A percentile compares a stretch with the other conserved stretches of the same genome.
These are phyloP conservation scores for Cryptotis parvus DNA, from an alignment of 2,113 vertebrate genomes.

Conservation along the genomic window DNA sequence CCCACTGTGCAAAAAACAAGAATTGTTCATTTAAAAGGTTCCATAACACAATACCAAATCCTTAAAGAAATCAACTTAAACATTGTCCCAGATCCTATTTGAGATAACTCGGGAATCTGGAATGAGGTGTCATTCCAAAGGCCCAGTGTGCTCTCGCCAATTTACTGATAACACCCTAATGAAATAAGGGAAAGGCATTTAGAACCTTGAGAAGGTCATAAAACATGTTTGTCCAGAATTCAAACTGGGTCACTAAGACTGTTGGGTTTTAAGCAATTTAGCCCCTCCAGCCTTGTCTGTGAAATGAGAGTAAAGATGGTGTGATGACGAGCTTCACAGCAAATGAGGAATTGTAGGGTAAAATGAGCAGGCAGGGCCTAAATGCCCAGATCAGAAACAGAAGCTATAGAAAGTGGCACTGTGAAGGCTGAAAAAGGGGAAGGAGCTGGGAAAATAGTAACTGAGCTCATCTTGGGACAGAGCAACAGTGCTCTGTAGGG, in stretches of 20 bases:
- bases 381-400: background rate
- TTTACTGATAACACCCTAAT: background rate
- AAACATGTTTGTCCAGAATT: background rate
- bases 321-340: background rate
- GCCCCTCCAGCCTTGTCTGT: background rate
- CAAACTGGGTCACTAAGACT: background rate
- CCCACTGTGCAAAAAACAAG: constrained; percentile 91
- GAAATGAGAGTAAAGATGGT: background rate
- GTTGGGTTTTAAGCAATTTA: background rate
- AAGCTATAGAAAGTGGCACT: background rate
- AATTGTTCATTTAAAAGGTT: constrained; percentile 27
- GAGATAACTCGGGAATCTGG: background rate
- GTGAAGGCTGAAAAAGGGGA: background rate
- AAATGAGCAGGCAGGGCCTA: background rate
- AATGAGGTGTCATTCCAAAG: background rate
- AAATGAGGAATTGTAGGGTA: background rate
- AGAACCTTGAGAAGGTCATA: background rate
- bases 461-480: no score
- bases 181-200: background rate
- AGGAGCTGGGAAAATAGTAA: no score
- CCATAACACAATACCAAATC: background rate
- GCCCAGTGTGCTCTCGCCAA: background rate
- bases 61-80: constrained; percentile 27
- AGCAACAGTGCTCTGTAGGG: no score
- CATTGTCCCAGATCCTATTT: background rate